These are phyloP conservation scores for Lanius ludovicianus DNA, from an alignment of 2,113 vertebrate genomes.

Conservation along the genomic window DNA sequence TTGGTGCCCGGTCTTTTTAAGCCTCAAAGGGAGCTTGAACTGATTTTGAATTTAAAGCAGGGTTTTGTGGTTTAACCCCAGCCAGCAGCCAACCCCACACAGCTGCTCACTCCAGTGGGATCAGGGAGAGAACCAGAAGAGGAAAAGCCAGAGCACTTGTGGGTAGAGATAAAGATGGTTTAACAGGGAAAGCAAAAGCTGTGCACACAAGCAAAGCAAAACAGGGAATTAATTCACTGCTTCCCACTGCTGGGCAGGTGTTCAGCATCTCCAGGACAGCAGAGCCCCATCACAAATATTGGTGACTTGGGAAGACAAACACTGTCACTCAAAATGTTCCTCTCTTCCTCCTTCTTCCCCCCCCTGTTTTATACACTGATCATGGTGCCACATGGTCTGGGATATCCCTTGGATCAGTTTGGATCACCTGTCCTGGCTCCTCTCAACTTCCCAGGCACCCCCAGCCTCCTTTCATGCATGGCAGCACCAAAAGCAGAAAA, in stretches of 20 bases:
- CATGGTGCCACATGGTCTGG: not conserved
- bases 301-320: not conserved
- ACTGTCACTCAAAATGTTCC: no score
- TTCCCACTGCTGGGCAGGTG: not conserved
- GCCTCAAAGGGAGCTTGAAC: not conserved
- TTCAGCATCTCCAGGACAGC: not conserved
- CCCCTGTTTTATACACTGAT: not conserved
- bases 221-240: not conserved
- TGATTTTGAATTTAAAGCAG: not conserved
- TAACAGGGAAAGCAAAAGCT: not conserved
- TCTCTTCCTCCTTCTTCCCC: not conserved
- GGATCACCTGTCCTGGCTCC: not conserved
- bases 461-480: accelerated
- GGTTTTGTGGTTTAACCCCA: not conserved
- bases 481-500: not conserved
- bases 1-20: not conserved
- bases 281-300: not conserved
- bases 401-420: not conserved
- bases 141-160: not conserved
- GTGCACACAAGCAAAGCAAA: not conserved
- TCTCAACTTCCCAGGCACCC: not conserved
- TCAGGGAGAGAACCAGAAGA: not conserved
- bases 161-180: not conserved
- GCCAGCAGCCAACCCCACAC: not conserved
- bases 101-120: not conserved